phyloP scores from a whole-genome alignment of 2,113 vertebrate species.

The Barbus barbus region DNA sequence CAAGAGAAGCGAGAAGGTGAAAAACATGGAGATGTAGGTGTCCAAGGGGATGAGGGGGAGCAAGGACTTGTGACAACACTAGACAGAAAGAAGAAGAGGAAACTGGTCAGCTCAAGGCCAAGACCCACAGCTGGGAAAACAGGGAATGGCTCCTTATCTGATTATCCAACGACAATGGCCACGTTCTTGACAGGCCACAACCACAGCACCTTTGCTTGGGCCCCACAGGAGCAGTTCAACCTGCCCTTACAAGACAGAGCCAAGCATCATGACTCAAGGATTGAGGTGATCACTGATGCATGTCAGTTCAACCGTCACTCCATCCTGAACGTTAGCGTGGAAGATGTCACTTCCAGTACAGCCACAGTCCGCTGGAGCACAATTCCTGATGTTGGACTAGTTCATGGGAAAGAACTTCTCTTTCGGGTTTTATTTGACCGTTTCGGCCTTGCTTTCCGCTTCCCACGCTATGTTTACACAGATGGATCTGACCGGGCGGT shows the following conservation, averaged over 20 bases:
- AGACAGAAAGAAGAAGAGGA: slow-evolving; percentile 49
- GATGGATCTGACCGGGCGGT: slow-evolving; percentile 72
- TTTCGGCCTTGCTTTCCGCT: slow-evolving; percentile 84
- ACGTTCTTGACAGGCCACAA: neutral
- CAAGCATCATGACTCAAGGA: slow-evolving; percentile 52
- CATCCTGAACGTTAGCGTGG: slow-evolving; percentile 85
- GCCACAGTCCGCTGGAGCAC: slow-evolving; percentile 84
- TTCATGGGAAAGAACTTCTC: slow-evolving; percentile 64
- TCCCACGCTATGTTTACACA: slow-evolving; percentile 90
- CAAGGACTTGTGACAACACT: slow-evolving; percentile 8
- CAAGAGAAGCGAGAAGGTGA: slow-evolving; percentile 33
- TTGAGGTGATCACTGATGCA: slow-evolving; percentile 79
- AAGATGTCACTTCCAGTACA: slow-evolving; percentile 78
- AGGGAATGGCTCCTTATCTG: slow-evolving; percentile 7
- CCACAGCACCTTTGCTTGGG: slow-evolving; percentile 7
- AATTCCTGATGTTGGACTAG: slow-evolving; percentile 64
- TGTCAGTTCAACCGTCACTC: slow-evolving; percentile 89
- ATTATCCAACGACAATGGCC: neutral
- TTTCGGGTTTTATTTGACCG: slow-evolving; percentile 91
- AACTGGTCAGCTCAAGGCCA: slow-evolving; percentile 51
- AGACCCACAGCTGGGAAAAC: slow-evolving; percentile 57
- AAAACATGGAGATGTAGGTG: neutral
- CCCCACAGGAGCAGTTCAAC: slow-evolving; percentile 62
- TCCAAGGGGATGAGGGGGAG: slow-evolving; percentile 15
- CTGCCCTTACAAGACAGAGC: slow-evolving; percentile 57